Percentiles rank a stretch among this genome's conserved stretches.
These are phyloP conservation scores for Melangyna quadrimaculata DNA, from an alignment of 2,888 invertebrate species.

Conservation along the genomic window DNA sequence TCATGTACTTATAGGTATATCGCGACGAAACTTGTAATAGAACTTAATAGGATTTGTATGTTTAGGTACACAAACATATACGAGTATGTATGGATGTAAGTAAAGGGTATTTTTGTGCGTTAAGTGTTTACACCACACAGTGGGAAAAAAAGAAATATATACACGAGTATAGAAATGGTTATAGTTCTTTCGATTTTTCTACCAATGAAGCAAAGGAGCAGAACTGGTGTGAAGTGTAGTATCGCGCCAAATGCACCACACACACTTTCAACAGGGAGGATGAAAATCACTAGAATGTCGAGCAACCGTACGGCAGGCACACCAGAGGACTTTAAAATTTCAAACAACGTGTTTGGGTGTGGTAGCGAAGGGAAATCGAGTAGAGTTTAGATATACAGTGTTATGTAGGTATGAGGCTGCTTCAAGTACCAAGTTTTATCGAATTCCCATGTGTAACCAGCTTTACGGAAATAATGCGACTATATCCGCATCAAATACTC, in stretches of 20 bases:
- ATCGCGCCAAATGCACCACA: conserved; percentile 54
- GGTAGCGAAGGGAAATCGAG: neutral
- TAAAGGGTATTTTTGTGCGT: conserved; percentile 30
- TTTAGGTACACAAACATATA: conserved; percentile 11
- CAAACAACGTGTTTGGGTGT: neutral
- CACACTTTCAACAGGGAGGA: conserved; percentile 35
- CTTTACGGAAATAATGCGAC: conserved; percentile 53
- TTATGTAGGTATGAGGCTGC: neutral
- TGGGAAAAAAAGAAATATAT: neutral
- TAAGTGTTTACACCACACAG: conserved; percentile 22
- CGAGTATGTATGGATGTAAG: neutral
- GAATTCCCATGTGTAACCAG: conserved; percentile 64
- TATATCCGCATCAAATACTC: conserved; percentile 29
- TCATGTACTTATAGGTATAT: neutral
- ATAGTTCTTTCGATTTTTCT: conserved; percentile 11
- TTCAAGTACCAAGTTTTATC: conserved; percentile 55
- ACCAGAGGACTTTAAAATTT: conserved; percentile 39
- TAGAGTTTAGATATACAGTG: neutral
- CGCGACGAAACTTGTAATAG: conserved; percentile 14
- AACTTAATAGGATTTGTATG: conserved; percentile 22
- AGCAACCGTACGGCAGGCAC: neutral
- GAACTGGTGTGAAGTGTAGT: conserved; percentile 19
- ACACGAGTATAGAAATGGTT: neutral
- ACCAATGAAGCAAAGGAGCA: neutral
- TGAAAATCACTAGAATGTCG: neutral